These are phyloP conservation scores for Clamator glandarius DNA, from an alignment of 2,797 vertebrate species.

Conservation along the genomic window DNA sequence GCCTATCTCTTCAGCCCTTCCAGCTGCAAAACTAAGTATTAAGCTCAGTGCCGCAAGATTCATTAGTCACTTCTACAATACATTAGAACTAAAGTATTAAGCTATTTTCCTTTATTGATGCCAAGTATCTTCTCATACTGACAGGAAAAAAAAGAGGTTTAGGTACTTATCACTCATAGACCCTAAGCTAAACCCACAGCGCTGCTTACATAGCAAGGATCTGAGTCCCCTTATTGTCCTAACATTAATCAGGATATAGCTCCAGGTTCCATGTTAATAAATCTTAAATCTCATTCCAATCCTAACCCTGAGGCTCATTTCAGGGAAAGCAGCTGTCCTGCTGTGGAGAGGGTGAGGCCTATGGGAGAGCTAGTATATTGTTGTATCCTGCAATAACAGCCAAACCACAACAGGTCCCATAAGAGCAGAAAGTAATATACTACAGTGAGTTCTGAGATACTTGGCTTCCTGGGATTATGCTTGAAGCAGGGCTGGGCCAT, in stretches of 20 bases:
- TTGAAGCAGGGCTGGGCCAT: background rate
- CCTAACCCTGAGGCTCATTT: background rate
- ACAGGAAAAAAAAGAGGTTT: background rate
- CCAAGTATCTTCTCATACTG: background rate
- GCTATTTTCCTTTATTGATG: background rate
- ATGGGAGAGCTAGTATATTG: background rate
- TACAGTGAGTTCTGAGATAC: background rate
- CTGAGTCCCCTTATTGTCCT: background rate
- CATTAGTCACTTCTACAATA: background rate
- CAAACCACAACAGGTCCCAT: background rate
- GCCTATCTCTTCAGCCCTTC: background rate
- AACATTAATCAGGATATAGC: background rate
- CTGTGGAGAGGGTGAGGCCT: background rate
- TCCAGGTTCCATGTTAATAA: background rate
- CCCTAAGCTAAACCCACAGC: background rate
- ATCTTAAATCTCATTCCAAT: background rate
- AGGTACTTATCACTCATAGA: background rate
- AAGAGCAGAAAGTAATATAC: background rate
- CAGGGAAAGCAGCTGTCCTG: background rate
- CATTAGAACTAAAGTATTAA: background rate
- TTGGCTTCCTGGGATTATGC: background rate
- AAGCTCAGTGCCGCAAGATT: background rate
- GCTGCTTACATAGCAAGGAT: background rate
- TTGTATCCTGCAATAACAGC: background rate
- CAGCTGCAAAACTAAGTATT: background rate